Evolutionary conservation across 2,797 vertebrate species (phyloP).

Genomic region (Leptatherina wallacei): DNA sequence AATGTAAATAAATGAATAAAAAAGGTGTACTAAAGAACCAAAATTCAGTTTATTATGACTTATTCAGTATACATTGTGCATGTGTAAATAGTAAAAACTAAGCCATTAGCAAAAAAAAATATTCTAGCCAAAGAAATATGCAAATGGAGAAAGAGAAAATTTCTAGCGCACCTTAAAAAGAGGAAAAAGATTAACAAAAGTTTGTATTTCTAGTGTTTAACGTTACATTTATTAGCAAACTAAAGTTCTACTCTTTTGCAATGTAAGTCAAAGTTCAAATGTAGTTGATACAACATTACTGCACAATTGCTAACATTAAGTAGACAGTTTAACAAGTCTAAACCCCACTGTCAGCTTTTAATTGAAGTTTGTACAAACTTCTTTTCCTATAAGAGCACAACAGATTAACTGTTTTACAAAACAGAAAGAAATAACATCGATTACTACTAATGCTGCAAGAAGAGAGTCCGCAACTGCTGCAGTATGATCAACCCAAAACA

Average conservation of each 20-base stretch:
- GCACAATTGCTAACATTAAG: constrained; percentile 91
- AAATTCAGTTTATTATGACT: constrained; percentile 87
- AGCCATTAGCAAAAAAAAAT: constrained; percentile 75
- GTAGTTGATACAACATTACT: constrained; percentile 99
- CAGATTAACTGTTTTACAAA: constrained; percentile 82
- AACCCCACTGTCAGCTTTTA: constrained; percentile 82
- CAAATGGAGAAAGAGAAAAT: constrained; percentile 61
- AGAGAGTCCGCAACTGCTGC: constrained; percentile 67
- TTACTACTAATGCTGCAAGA: constrained; percentile 80
- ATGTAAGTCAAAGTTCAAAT: constrained; percentile 85
- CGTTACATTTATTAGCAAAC: constrained; percentile 86
- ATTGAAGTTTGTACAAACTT: constrained; percentile 81
- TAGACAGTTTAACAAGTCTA: constrained; percentile 85
- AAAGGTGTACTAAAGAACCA: constrained; percentile 79
- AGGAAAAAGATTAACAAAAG: constrained; percentile 82
- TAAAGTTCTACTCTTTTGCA: constrained; percentile 76
- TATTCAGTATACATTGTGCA: constrained; percentile 84
- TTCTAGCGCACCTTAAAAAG: constrained; percentile 78
- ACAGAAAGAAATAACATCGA: constrained; percentile 70
- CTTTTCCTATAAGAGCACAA: constrained; percentile 82
- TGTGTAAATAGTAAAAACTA: constrained; percentile 85
- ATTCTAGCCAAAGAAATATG: constrained; percentile 85
- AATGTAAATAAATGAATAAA: constrained; percentile 25
- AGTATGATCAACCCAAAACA: constrained; percentile 72
- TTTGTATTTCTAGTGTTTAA: constrained; percentile 88